Base-by-base conservation (phyloP, 1,140 invertebrate species). In the Stratiolaelaps scimitus region DNA sequence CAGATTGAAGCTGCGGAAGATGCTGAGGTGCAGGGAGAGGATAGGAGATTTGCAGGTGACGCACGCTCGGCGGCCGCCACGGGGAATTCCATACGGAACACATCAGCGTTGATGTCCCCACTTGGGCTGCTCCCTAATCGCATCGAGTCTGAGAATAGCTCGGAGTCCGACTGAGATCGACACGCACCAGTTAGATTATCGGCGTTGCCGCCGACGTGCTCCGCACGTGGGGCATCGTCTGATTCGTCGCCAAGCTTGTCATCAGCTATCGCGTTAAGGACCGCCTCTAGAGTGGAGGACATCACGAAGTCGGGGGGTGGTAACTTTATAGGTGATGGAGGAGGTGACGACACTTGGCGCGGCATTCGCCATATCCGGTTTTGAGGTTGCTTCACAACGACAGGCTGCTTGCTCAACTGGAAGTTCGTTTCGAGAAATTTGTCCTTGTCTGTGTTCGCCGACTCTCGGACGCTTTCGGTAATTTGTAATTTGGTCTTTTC, bases 1-100 rank as follows among this genome's bases (percentile, higher is more conserved):
- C 5, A 40, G 4, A 40, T 40, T 4, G 34, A 40, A 5, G 26
- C 34, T 26, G 53, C 26, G 17, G 53, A 60, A 20, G 34, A 26
- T 17, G 53, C 15, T 20, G 53, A 15, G 15, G 53, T 60, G 15
- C 2, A 34, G 15, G 47, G 47, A n/a, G n/a, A n/a, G 34, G 34
- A 4, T 40, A 40, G 34, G 5, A 40, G 34, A 40, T 40, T 40
- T 10, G 34, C 34, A 40, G 34, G 34, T 40, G 34, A 40, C 5
- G 34, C 34, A 40, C 34, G 10, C 26, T 60, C 34, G 26, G 26
- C 34, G 15, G 53, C 53, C 26, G 53, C 53, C 53, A 60, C 53
- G 20, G 53, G 53, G 20, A 60, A 60, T 60, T 60, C 53, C 53
- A 60, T 60, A 29, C 53, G 53, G 53, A 60, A 60, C 15, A 60